Conservation (phyloP, 2,888 invertebrate genomes). For the Lithodes maja region DNA sequence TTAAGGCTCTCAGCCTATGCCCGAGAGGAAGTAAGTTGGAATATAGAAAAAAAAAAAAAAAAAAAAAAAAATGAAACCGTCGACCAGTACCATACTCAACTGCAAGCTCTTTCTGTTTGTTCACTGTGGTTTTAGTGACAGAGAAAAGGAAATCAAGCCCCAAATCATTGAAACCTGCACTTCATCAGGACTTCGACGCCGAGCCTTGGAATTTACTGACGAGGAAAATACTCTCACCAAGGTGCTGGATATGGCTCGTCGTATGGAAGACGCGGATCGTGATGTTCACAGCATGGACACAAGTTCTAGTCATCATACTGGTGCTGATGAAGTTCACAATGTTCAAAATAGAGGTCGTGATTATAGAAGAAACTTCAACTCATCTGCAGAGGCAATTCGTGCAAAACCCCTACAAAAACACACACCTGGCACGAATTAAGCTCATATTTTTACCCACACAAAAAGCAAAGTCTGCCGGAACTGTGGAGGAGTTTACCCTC, state of each 20-base stretch:
- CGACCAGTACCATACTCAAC: not conserved
- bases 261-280: not conserved
- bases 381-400: not conserved
- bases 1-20: no score
- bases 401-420: not conserved
- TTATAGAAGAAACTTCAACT: not conserved
- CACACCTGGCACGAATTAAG: not conserved
- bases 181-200: not conserved
- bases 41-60: no score
- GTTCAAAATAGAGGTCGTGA: not conserved
- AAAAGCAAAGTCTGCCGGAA: not conserved
- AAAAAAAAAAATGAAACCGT: no score
- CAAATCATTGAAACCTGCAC: slow-evolving; percentile 18
- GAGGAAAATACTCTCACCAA: slow-evolving; percentile 9
- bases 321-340: not conserved
- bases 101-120: not conserved
- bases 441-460: not conserved
- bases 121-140: slow-evolving; percentile 2
- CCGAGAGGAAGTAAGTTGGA: no score
- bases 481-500: not conserved
- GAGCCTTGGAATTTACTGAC: not conserved
- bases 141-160: slow-evolving; percentile 1
- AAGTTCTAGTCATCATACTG: not conserved
- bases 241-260: slow-evolving; percentile 21
- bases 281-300: not conserved